Conservation (phyloP, 2,797 vertebrate species). For the Megaceryle alcyon region DNA sequence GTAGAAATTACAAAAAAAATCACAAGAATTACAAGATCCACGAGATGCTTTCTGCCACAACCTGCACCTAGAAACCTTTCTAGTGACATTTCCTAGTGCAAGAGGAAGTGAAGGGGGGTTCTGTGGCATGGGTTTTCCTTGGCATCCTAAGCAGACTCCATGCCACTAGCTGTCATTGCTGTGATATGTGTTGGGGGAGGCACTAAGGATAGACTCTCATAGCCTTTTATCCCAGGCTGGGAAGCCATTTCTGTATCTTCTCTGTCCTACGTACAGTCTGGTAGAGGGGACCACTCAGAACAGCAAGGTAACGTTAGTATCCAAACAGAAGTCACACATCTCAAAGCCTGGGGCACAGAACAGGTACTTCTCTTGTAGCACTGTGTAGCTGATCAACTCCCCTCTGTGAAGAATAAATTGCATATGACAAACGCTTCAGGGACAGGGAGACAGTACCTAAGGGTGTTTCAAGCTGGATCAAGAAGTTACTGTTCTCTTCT, state of each 20-base stretch:
- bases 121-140: neutral
- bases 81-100: neutral
- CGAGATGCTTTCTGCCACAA: neutral
- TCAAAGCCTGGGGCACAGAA: neutral
- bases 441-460: neutral
- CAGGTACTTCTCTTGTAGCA: neutral
- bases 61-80: neutral
- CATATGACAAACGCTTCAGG: neutral
- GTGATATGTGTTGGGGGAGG: accelerated
- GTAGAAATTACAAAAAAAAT: neutral
- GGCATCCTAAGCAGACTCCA: neutral
- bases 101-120: neutral
- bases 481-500: neutral
- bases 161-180: neutral
- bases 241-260: neutral
- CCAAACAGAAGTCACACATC: neutral
- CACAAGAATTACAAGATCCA: neutral
- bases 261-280: neutral
- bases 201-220: neutral
- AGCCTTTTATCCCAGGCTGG: neutral
- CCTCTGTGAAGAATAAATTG: neutral
- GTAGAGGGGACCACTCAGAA: neutral
- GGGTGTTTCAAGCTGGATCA: neutral
- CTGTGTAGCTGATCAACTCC: neutral
- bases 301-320: neutral